Conservation (phyloP, 1,140 invertebrate genomes). For the Spodoptera frugiperda region DNA sequence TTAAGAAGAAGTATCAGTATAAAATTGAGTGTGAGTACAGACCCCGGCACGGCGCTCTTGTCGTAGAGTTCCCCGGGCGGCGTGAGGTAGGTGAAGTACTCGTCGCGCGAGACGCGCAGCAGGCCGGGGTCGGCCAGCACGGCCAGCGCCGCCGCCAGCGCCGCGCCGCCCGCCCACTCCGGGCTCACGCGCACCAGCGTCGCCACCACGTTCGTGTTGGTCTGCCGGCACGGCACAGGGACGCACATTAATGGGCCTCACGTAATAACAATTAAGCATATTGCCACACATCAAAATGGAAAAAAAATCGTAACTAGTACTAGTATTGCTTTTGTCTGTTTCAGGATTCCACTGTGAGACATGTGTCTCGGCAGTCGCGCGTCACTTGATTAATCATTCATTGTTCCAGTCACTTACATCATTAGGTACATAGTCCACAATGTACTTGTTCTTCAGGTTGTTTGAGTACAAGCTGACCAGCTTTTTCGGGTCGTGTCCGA, state of each 20-base stretch:
- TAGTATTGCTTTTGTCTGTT: too few species aligned
- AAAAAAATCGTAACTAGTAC: too few species aligned
- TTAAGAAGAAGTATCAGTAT: background rate
- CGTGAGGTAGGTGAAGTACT: slow-evolving; percentile 95
- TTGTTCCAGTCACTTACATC: slow-evolving; percentile 67
- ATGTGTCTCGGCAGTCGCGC: too few species aligned
- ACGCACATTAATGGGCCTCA: too few species aligned
- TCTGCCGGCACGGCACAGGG: too few species aligned
- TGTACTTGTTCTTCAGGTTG: slow-evolving; percentile 87
- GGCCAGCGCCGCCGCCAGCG: slow-evolving; percentile 85
- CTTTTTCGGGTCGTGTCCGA: slow-evolving; percentile 86
- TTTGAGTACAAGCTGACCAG: slow-evolving; percentile 86
- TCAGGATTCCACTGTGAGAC: too few species aligned
- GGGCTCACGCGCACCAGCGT: slow-evolving; percentile 89
- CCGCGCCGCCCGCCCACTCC: slow-evolving; percentile 87
- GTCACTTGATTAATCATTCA: too few species aligned
- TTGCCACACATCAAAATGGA: too few species aligned
- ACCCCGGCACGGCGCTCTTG: slow-evolving; percentile 94
- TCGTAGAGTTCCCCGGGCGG: slow-evolving; percentile 97
- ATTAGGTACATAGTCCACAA: slow-evolving; percentile 87
- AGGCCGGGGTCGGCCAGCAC: slow-evolving; percentile 90
- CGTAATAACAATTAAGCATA: too few species aligned
- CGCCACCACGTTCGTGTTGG: slow-evolving; percentile 87
- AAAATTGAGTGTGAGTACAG: too few species aligned
- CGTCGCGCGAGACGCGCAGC: slow-evolving; percentile 92